phyloP scores from a whole-genome alignment of 2,113 vertebrate species.

The Gopherus flavomarginatus region DNA sequence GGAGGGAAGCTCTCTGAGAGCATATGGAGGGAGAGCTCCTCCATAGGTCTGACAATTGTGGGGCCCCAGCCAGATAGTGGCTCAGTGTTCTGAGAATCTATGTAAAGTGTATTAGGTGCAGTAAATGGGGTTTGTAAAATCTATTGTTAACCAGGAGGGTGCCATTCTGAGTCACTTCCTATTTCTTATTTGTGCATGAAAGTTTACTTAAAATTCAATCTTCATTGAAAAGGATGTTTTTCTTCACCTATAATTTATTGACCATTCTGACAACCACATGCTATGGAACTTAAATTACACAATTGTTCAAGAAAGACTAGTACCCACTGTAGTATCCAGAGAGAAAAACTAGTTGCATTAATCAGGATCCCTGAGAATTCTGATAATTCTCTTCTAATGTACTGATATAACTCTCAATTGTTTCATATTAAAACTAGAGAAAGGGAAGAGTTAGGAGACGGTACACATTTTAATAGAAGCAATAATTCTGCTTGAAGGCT shows the following conservation, averaged over 20 bases:
- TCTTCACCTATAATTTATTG: conserved; percentile 62
- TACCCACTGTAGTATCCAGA: conserved; percentile 33
- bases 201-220: conserved; percentile 45
- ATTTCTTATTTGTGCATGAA: neutral
- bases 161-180: neutral
- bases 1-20: neutral
- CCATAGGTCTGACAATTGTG: neutral
- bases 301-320: conserved; percentile 60
- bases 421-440: conserved; percentile 78
- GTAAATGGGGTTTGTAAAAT: neutral
- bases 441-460: conserved; percentile 61
- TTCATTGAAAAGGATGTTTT: conserved; percentile 69
- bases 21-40: neutral
- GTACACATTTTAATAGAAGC: conserved; percentile 79
- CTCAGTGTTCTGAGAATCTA: neutral
- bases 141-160: neutral
- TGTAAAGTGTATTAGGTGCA: neutral
- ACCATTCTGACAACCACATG: conserved; percentile 54
- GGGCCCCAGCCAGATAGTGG: neutral
- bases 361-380: conserved; percentile 70
- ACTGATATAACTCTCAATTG: conserved; percentile 77
- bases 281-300: conserved; percentile 57
- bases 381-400: conserved; percentile 79
- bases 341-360: conserved; percentile 60
- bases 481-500: conserved; percentile 78